Conservation (phyloP, 2,797 vertebrate species). For the Poeciliopsis turneri region DNA sequence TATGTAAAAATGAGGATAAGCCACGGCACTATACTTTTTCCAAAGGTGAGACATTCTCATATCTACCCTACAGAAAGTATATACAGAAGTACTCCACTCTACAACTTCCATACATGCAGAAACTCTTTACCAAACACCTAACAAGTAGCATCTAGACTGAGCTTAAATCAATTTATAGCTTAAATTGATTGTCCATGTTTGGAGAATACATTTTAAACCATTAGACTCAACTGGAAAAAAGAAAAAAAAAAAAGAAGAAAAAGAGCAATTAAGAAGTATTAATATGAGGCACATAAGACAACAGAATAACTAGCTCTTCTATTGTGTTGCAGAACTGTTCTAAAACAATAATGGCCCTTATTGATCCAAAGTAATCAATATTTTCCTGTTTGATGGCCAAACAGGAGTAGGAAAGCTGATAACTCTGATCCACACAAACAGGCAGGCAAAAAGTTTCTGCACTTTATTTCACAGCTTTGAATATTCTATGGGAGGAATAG, state of each 20-base stretch:
- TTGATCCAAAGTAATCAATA: slow-evolving; percentile 69
- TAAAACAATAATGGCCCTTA: slow-evolving; percentile 65
- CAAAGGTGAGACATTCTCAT: slow-evolving; percentile 58
- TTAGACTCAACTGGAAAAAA: not conserved
- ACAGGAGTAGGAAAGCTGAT: slow-evolving; percentile 35
- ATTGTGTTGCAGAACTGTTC: slow-evolving; percentile 52
- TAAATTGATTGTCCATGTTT: slow-evolving; percentile 1
- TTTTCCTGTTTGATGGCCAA: slow-evolving; percentile 46
- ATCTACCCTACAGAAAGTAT: slow-evolving; percentile 28
- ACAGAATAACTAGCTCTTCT: slow-evolving; percentile 30
- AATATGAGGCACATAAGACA: slow-evolving; percentile 23
- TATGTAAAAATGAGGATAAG: slow-evolving; percentile 66
- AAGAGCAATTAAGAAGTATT: slow-evolving; percentile 5
- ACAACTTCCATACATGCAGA: slow-evolving; percentile 14
- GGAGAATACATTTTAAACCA: not conserved
- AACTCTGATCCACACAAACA: slow-evolving; percentile 57
- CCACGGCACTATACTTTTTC: slow-evolving; percentile 58
- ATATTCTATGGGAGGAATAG: slow-evolving; percentile 56
- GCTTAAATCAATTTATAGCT: not conserved
- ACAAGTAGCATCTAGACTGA: not conserved
- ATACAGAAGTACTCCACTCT: slow-evolving; percentile 20
- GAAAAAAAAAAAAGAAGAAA: not conserved
- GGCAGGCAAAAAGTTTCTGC: slow-evolving; percentile 34
- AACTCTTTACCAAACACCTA: slow-evolving; percentile 11
- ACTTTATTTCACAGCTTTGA: slow-evolving; percentile 53